A percentile compares a stretch with the other conserved stretches of the same genome.
These are phyloP conservation scores for Protodeltote pygarga DNA, from an alignment of 2,888 invertebrate genomes.

Conservation along the genomic window DNA sequence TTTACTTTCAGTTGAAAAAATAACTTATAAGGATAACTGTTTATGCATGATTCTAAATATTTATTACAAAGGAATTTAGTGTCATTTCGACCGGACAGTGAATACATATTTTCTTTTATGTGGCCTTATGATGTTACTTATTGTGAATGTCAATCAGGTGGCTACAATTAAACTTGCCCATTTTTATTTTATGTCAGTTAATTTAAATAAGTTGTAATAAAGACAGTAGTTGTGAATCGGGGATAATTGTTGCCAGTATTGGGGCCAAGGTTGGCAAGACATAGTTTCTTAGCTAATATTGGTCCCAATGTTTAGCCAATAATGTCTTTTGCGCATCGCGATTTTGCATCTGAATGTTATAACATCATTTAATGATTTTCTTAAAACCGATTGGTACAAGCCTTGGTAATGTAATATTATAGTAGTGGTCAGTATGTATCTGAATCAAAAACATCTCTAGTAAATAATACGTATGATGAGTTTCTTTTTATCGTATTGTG, in stretches of 20 bases:
- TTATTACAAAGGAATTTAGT: slow-evolving; percentile 19
- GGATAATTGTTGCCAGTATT: slow-evolving; percentile 14
- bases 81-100: slow-evolving; percentile 38
- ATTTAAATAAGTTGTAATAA: slow-evolving; percentile 47
- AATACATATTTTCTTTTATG: slow-evolving; percentile 48
- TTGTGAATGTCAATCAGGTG: slow-evolving; percentile 41
- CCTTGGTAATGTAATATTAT: slow-evolving; percentile 30
- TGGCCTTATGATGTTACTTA: slow-evolving; percentile 61
- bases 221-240: slow-evolving; percentile 38
- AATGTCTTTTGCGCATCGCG: slow-evolving; percentile 40
- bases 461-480: too few species aligned
- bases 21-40: slow-evolving; percentile 32
- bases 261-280: slow-evolving; percentile 9
- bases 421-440: too few species aligned
- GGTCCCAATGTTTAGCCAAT: slow-evolving; percentile 23
- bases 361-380: too few species aligned
- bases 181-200: slow-evolving; percentile 37
- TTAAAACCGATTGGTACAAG: slow-evolving; percentile 24
- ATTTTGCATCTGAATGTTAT: slow-evolving; percentile 32
- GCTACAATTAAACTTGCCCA: slow-evolving; percentile 44
- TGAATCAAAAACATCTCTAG: too few species aligned
- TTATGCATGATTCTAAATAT: slow-evolving; percentile 33
- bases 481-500: too few species aligned
- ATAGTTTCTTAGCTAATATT: slow-evolving; percentile 4
- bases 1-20: slow-evolving; percentile 18